Conservation (phyloP, 2,797 vertebrate species). For the Melanogrammus aeglefinus region DNA sequence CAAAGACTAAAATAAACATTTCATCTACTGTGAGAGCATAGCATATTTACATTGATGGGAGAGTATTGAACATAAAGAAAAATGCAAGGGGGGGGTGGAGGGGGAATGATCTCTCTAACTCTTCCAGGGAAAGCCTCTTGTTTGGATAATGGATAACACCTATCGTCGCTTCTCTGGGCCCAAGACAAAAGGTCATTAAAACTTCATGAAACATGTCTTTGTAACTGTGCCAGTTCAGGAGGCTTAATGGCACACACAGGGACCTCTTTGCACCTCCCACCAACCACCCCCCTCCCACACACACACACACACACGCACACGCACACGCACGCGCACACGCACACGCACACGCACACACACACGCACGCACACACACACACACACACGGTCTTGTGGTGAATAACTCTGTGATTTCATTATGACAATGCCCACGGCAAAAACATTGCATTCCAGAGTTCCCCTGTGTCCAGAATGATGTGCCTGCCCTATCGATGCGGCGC, state of each 20-base stretch:
- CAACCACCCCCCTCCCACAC: neutral
- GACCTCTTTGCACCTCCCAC: neutral
- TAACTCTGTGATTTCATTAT: constrained; percentile 69
- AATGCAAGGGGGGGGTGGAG: neutral
- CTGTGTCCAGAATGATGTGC: constrained; percentile 40
- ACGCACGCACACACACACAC: neutral
- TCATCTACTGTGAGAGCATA: neutral
- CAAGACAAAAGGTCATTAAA: constrained; percentile 60
- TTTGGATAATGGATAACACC: constrained; percentile 58
- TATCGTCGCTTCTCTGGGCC: constrained; percentile 30
- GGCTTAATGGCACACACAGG: constrained; percentile 35
- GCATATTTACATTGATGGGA: neutral
- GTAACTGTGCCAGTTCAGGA: constrained; percentile 52
- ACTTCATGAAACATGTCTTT: constrained; percentile 61
- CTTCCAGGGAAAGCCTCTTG: constrained; percentile 41
- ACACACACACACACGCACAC: constrained; percentile 1
- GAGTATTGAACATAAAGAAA: neutral
- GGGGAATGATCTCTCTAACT: constrained; percentile 20
- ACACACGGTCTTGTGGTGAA: constrained; percentile 31
- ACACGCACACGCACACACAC: neutral
- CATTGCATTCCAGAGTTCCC: constrained; percentile 57
- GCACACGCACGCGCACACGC: too few relatives aligned
- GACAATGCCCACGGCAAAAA: constrained; percentile 75
- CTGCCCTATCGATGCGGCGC: constrained; percentile 41
- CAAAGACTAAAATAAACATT: neutral